Evolutionary conservation across 1,140 invertebrate species (phyloP), one percentile per base, ranked within the genome.

Genomic region (Caerostris darwini): DNA sequence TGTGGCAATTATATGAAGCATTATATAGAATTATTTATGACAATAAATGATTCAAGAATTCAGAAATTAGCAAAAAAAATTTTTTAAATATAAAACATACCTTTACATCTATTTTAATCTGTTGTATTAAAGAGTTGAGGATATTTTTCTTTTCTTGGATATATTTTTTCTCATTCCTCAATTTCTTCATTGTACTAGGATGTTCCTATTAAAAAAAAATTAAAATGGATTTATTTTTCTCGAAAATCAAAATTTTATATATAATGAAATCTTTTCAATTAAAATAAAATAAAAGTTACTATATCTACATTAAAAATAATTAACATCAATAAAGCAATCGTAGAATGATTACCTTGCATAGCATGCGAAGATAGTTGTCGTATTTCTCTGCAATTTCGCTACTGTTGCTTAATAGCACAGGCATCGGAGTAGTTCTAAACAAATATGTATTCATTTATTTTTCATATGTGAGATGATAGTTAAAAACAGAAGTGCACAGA

Each of bases 371-470:
- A 12, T 77, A 77, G 53, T 77, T 34, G 71, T 77, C 71, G 10
- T 77, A 77, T 14, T 77, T 77, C 14, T 77, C 71, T 12, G 71
- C 71, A 77, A 77, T 77, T 12, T 77, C 71, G 10, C 71, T 50
- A 10, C 71, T 77, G 71, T 77, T 77, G 34, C 71, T 77, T 50
- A 77, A 77, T 50, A 77, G 50, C 71, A 77, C 71, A 8, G 71
- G 71, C 71, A 77, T 12, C 8, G 71, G 71, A 77, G 53, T 77
- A 12, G 71, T 53, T 53, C 71, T 77, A 12, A 0, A 12, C 12
- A 34, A 71, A 77, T 8, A 77, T 50, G 14, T 53, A 50, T 77
- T 14, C 61, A 10, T 64, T 64, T 64, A 34, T 34, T 34, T 34
- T 34, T 34, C 34, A 34, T 34, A 34, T 34, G 34, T 34, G 34